These are phyloP conservation scores for Heliconius aoede DNA, from an alignment of 2,888 invertebrate genomes.

Conservation along the genomic window DNA sequence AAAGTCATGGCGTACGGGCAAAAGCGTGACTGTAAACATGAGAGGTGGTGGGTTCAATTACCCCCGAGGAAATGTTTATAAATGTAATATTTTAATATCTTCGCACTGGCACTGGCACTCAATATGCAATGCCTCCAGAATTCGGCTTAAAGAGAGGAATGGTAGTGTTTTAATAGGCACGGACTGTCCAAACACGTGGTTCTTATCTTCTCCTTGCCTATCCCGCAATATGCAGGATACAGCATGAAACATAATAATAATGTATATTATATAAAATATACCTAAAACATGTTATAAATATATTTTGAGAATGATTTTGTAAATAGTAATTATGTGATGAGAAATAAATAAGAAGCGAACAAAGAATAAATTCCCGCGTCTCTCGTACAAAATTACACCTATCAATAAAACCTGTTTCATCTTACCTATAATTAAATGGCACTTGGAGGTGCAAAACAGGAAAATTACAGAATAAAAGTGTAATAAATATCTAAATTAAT, in stretches of 20 bases:
- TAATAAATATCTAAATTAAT: conserved; percentile 19
- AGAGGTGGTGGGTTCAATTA: not conserved
- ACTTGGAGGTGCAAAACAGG: conserved; percentile 26
- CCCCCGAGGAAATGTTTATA: not conserved
- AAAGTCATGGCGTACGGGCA: not conserved
- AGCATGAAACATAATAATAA: not conserved
- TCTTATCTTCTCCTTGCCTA: too few relatives aligned
- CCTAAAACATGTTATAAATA: not conserved
- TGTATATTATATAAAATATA: not conserved
- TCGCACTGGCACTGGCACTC: not conserved
- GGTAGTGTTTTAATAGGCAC: not conserved
- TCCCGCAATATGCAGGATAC: too few relatives aligned
- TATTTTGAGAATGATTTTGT: not conserved
- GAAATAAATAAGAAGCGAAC: conserved; percentile 1
- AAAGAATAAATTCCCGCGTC: not conserved
- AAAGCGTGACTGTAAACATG: not conserved
- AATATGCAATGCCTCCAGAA: not conserved
- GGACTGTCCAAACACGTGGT: not conserved
- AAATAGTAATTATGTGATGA: conserved; percentile 8
- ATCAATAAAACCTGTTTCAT: conserved; percentile 25
- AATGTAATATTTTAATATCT: not conserved
- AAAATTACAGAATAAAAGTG: conserved; percentile 12
- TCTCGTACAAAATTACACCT: not conserved
- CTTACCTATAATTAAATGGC: conserved; percentile 10
- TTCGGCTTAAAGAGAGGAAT: not conserved